Evolutionary conservation across 2,888 invertebrate species (phyloP), one percentile per base, ranked within the genome.

Genomic region (Notocelia uddmanniana): DNA sequence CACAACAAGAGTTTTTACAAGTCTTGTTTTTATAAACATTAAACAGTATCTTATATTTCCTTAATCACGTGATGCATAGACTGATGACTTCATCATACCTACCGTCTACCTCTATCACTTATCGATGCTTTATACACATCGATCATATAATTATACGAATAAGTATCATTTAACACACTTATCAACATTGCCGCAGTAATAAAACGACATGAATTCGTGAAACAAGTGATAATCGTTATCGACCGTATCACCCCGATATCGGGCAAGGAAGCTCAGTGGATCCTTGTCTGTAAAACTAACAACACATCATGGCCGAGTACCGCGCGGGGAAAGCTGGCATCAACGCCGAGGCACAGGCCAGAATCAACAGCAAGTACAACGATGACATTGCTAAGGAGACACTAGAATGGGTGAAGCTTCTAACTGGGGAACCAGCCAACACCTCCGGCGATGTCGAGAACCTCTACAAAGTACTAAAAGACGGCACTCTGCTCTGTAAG

Each of bases 331-430:
- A 93, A 81, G 89, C 93, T 80, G 93, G 93, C 81, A 92, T 93
- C 86, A 93, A 93, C 83, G 93, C 93, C 74, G 90, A 93, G 76
- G 93, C 93, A 15, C 93, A 93, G 78, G 89, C 90, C 48, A 86
- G 85, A 97, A 98, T 99, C 83, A 97, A 98, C 89, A 98, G 98
- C 90, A 99, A 99, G 94, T 99, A 99, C 95, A 99, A 97, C 89
- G 97, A 98, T 81, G 97, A 97, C 78, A 95, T 98, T 81, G 99
- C 99, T 13, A 95, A 95, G 74, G 98, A 99, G 94, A 97, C 97
- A 77, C 94, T 99, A 81, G 97, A 97, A 92, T 99, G 99, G 99
- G 97, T 99, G 84, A 96, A 96, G 85, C 91, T 94, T 54, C 95
- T 99, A 74, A 97, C 98, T 18, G 97, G 96, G 2, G 97, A 97